These are phyloP conservation scores for Chloebia gouldiae DNA, from an alignment of 2,113 vertebrate genomes.

Conservation along the genomic window DNA sequence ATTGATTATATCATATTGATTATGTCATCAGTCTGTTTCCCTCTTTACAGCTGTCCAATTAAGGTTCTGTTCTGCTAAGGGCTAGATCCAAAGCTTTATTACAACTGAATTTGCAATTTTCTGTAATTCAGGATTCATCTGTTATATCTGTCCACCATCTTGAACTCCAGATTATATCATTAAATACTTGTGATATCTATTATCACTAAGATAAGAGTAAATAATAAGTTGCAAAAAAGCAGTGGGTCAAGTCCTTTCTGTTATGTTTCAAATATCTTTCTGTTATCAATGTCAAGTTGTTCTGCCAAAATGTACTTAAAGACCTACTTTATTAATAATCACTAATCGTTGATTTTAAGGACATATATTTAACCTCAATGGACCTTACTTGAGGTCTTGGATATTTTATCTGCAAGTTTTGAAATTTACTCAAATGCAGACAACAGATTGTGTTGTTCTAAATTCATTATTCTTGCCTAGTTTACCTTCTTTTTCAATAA, in stretches of 20 bases:
- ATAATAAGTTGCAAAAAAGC: neutral
- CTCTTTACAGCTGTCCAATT: neutral
- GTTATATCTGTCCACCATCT: neutral
- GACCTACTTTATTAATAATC: neutral
- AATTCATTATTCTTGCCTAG: neutral
- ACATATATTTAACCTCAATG: neutral
- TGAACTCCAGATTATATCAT: neutral
- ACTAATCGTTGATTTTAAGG: neutral
- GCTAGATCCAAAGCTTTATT: neutral
- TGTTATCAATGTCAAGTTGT: neutral
- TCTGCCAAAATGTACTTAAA: neutral
- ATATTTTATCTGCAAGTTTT: neutral
- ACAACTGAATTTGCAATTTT: neutral
- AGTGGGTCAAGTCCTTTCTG: neutral
- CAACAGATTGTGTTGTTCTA: rapidly evolving
- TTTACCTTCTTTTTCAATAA: neutral
- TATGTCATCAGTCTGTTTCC: neutral
- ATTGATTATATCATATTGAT: neutral
- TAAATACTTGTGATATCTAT: neutral
- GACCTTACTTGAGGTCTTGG: neutral
- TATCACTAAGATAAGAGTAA: neutral
- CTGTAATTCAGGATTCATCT: neutral
- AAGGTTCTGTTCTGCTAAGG: neutral
- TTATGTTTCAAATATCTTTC: neutral
- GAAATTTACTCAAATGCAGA: neutral